Percentiles rank a stretch among this genome's conserved stretches.
Conservation (phyloP, 64 coral and sea anemone genomes). For the Acropora yongei region DNA sequence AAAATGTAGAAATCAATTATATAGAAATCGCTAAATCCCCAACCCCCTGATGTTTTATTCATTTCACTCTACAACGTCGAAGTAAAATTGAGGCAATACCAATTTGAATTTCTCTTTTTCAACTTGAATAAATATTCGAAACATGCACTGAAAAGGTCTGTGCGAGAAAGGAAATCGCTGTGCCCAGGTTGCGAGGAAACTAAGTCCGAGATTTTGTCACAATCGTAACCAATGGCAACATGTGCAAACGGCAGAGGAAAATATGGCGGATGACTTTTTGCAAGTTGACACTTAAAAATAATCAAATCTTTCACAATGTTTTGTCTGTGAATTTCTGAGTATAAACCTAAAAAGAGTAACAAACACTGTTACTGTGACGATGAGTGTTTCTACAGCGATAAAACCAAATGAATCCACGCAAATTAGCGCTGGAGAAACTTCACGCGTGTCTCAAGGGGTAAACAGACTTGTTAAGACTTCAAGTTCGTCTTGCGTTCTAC, state of each 20-base stretch:
- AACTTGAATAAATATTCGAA: too few relatives aligned
- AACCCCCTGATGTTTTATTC: too few relatives aligned
- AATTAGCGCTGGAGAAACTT: constrained; percentile 28
- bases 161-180: too few relatives aligned
- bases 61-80: too few relatives aligned
- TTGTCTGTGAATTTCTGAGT: neutral
- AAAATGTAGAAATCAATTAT: too few relatives aligned
- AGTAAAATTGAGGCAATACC: too few relatives aligned
- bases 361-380: neutral
- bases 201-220: neutral
- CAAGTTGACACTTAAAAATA: neutral
- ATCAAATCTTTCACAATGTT: neutral
- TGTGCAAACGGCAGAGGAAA: neutral
- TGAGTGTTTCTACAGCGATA: constrained; percentile 56
- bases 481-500: constrained; percentile 79
- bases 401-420: constrained; percentile 53
- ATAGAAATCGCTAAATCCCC: too few relatives aligned
- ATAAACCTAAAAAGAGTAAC: too few relatives aligned
- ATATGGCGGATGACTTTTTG: constrained; percentile 39
- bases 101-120: too few relatives aligned
- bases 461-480: constrained; percentile 66
- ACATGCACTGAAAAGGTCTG: too few relatives aligned
- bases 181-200: neutral
- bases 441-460: constrained; percentile 33
- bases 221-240: constrained; percentile 32